Evolutionary conservation across 2,888 invertebrate genomes (phyloP).

Genomic region (Aporophyla nigra): DNA sequence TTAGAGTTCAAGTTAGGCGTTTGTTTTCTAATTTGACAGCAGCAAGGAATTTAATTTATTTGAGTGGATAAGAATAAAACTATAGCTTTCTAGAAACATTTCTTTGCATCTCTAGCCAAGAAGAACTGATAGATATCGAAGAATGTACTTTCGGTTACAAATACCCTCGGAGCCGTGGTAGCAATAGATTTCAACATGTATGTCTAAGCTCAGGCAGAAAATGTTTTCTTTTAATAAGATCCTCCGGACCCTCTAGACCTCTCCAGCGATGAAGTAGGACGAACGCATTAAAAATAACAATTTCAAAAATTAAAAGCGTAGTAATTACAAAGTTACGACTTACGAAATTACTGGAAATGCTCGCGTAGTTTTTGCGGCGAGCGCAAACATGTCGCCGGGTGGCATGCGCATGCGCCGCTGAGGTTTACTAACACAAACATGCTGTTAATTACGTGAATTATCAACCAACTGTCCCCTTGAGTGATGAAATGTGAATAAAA

Average conservation of each 20-base stretch:
- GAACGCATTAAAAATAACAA: constrained; percentile 56
- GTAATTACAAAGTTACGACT: constrained; percentile 79
- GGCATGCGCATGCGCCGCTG: constrained; percentile 72
- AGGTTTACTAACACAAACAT: constrained; percentile 77
- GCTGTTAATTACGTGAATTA: constrained; percentile 85
- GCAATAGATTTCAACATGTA: constrained; percentile 20
- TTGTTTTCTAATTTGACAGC: constrained; percentile 66
- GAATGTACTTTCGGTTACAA: constrained; percentile 8
- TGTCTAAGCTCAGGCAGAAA: constrained; percentile 1
- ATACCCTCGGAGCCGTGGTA: constrained; percentile 6
- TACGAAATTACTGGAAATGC: constrained; percentile 80
- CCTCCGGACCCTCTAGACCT: neutral
- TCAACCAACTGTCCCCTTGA: constrained; percentile 80
- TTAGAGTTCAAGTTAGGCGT: constrained; percentile 61
- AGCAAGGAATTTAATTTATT: constrained; percentile 51
- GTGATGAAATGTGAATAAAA: constrained; percentile 86
- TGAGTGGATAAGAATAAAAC: constrained; percentile 32
- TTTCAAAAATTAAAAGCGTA: constrained; percentile 70
- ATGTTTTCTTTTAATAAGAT: constrained; percentile 27
- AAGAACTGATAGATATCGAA: constrained; percentile 12
- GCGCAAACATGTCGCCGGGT: constrained; percentile 76
- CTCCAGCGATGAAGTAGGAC: constrained; percentile 49
- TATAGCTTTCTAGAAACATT: constrained; percentile 26
- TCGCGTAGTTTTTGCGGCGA: constrained; percentile 79
- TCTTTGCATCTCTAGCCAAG: constrained; percentile 5